Evolutionary conservation across 2,797 vertebrate genomes (phyloP).

Genomic region (Toxotes lorentzi): DNA sequence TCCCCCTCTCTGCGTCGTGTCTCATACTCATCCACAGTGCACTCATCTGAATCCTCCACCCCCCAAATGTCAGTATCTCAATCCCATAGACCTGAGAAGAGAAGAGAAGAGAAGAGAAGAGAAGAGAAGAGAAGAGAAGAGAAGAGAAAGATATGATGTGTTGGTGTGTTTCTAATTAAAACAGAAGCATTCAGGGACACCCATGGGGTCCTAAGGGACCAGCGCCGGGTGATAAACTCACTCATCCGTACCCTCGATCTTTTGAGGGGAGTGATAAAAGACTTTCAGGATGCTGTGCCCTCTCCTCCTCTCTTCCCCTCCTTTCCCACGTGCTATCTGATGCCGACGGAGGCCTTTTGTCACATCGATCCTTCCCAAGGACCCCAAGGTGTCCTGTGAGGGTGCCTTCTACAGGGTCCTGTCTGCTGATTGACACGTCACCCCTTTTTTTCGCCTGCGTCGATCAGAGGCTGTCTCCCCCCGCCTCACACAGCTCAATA

Average conservation of each 20-base stretch:
- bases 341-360: slow-evolving; percentile 67
- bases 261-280: slow-evolving; percentile 69
- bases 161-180: slow-evolving; percentile 74
- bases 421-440: slow-evolving; percentile 71
- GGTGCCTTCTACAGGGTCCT: slow-evolving; percentile 53
- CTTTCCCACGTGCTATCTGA: slow-evolving; percentile 62
- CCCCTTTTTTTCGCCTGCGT: slow-evolving; percentile 39
- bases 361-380: slow-evolving; percentile 59
- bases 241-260: slow-evolving; percentile 61
- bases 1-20: slow-evolving; percentile 1
- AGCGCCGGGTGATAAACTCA: slow-evolving; percentile 66
- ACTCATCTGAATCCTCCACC: slow-evolving; percentile 34
- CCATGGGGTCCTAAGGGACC: slow-evolving; percentile 56
- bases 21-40: slow-evolving; percentile 11
- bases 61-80: slow-evolving; percentile 33
- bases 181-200: slow-evolving; percentile 66
- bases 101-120: slow-evolving; percentile 2
- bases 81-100: slow-evolving; percentile 32
- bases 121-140: slow-evolving; percentile 13
- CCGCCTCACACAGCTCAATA: slow-evolving; percentile 64
- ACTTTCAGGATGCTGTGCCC: slow-evolving; percentile 61
- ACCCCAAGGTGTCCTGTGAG: slow-evolving; percentile 61
- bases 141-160: slow-evolving; percentile 31
- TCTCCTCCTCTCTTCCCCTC: slow-evolving; percentile 48
- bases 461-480: slow-evolving; percentile 51